These are phyloP conservation scores for Heliconius congener DNA, from an alignment of 1,140 invertebrate genomes.

Conservation along the genomic window DNA sequence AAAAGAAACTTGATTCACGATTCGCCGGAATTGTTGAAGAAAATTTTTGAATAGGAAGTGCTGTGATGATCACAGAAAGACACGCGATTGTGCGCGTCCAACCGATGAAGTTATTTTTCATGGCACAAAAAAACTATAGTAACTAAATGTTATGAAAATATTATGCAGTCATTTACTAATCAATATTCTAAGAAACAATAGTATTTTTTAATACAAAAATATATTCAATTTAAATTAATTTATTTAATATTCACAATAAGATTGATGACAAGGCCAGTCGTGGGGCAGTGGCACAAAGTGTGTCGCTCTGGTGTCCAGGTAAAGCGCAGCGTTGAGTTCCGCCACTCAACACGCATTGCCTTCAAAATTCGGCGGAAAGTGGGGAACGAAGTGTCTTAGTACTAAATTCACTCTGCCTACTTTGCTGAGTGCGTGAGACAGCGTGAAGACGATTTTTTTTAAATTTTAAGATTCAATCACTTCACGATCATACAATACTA, in stretches of 20 bases:
- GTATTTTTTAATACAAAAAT: not conserved
- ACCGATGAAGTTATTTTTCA: slow-evolving; percentile 33
- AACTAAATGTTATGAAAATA: not conserved
- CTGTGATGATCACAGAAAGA: slow-evolving; percentile 29
- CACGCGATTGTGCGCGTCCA: slow-evolving; percentile 45
- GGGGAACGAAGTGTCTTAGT: too few species aligned
- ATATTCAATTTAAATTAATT: not conserved
- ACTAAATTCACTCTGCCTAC: too few species aligned
- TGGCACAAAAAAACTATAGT: not conserved
- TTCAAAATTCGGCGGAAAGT: too few species aligned
- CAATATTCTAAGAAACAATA: too few species aligned
- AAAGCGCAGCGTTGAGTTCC: too few species aligned
- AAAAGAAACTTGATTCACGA: slow-evolving; percentile 44
- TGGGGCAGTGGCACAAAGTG: too few species aligned
- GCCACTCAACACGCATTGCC: too few species aligned
- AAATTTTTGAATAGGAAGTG: slow-evolving; percentile 50
- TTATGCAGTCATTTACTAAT: not conserved
- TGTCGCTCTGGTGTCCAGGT: too few species aligned
- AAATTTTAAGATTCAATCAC: too few species aligned
- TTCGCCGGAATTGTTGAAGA: slow-evolving; percentile 37
- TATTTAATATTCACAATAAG: not conserved
- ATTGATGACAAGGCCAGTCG: not conserved
- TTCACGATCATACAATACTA: not conserved
- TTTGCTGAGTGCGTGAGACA: too few species aligned
- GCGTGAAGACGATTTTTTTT: too few species aligned